Conservation (phyloP, 1,140 invertebrate species). For the Antheraea mylitta region DNA sequence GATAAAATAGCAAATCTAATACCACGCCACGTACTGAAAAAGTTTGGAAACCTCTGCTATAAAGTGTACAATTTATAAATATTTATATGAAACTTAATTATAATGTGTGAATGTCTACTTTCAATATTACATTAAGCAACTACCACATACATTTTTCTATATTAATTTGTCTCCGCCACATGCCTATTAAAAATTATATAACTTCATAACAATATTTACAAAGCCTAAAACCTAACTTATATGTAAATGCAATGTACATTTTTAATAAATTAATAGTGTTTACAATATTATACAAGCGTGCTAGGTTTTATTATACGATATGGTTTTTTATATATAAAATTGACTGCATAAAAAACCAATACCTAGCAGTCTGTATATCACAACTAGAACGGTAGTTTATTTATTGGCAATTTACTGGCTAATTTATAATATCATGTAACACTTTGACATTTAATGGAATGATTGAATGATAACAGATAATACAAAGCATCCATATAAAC, state of each 20-base stretch:
- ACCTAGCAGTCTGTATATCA: conserved; percentile 59
- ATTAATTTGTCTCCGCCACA: conserved; percentile 50
- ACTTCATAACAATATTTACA: conserved; percentile 79
- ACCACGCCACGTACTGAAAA: too few relatives aligned
- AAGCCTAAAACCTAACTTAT: conserved; percentile 76
- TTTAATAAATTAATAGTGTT: conserved; percentile 71
- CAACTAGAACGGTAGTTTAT: conserved; percentile 34
- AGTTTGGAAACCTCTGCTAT: too few relatives aligned
- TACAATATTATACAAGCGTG: conserved; percentile 75
- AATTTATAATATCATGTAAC: neutral
- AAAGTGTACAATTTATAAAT: conserved; percentile 49
- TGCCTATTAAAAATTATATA: conserved; percentile 76
- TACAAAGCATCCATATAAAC: neutral
- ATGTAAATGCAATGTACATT: conserved; percentile 75
- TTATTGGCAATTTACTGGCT: conserved; percentile 6
- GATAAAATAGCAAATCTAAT: too few relatives aligned
- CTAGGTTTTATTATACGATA: conserved; percentile 72
- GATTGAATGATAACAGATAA: conserved; percentile 54
- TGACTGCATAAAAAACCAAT: conserved; percentile 49
- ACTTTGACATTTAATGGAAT: conserved; percentile 46
- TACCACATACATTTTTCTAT: conserved; percentile 68
- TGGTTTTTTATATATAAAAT: conserved; percentile 67
- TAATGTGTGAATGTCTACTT: conserved; percentile 59
- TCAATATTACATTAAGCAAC: conserved; percentile 62
- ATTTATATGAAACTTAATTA: conserved; percentile 37